A percentile compares a stretch with the other conserved stretches of the same genome.
These are phyloP conservation scores for Glaucomys volans DNA, from an alignment of 2,113 vertebrate genomes.

Conservation along the genomic window DNA sequence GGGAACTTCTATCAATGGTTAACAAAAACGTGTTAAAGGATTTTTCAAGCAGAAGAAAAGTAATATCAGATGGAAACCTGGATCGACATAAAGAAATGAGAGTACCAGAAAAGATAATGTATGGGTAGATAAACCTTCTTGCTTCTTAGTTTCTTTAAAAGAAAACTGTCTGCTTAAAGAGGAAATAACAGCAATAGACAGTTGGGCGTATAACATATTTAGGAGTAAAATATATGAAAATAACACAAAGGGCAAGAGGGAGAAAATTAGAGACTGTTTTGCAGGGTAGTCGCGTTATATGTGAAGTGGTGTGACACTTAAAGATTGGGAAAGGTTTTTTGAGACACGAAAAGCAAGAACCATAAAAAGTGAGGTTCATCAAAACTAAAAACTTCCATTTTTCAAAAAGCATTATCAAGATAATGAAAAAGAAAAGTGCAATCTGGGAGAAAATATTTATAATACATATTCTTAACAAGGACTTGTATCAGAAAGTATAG, in stretches of 20 bases:
- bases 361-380: neutral
- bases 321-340: neutral
- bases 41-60: conserved; percentile 7
- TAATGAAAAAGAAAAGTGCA: neutral
- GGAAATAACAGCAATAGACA: neutral
- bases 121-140: neutral
- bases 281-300: neutral
- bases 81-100: neutral
- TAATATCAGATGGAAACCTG: neutral
- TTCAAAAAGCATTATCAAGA: neutral
- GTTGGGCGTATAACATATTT: neutral
- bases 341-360: neutral
- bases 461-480: neutral
- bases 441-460: neutral
- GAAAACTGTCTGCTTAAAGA: neutral
- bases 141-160: neutral
- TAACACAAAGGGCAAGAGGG: neutral
- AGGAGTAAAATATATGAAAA: neutral
- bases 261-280: neutral
- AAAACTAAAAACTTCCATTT: neutral
- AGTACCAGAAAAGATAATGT: neutral
- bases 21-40: neutral
- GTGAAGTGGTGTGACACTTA: neutral
- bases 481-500: neutral
- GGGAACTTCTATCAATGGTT: neutral